A percentile compares a stretch with the other conserved stretches of the same genome.
Evolutionary conservation across 2,888 invertebrate species (phyloP).

Genomic region (Bedellia somnulentella): DNA sequence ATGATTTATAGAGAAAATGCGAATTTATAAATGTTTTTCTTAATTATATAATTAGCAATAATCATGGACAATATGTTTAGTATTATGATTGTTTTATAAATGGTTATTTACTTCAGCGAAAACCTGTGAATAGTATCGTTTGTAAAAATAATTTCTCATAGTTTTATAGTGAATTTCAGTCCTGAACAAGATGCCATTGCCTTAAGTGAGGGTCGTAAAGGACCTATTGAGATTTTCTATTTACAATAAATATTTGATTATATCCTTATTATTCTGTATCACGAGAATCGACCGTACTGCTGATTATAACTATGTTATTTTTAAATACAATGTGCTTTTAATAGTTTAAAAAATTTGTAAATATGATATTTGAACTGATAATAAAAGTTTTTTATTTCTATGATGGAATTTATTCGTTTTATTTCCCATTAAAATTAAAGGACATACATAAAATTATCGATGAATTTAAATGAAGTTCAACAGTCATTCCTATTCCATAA

Average conservation of each 20-base stretch:
- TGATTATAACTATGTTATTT: too few species aligned
- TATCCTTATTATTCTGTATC: constrained; percentile 23
- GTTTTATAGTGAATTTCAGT: constrained; percentile 24
- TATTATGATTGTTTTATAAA: too few species aligned
- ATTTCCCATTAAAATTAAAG: background rate
- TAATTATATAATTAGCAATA: too few species aligned
- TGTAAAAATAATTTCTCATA: constrained; percentile 15
- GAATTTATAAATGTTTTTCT: too few species aligned
- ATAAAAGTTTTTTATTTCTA: constrained; percentile 61
- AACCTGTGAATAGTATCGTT: too few species aligned
- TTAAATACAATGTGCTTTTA: constrained; percentile 60
- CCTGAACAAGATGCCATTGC: constrained; percentile 38
- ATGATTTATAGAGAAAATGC: too few species aligned
- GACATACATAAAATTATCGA: too few species aligned
- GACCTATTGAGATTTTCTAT: constrained; percentile 24
- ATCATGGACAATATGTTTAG: too few species aligned
- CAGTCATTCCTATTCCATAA: too few species aligned
- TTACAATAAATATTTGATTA: constrained; percentile 25
- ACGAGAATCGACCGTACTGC: constrained; percentile 2
- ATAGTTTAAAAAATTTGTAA: constrained; percentile 58
- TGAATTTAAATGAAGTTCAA: too few species aligned
- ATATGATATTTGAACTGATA: constrained; percentile 64
- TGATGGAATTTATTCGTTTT: constrained; percentile 15
- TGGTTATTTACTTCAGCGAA: too few species aligned
- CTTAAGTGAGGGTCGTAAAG: constrained; percentile 19